Percentiles rank a stretch among this genome's conserved stretches.
Evolutionary conservation across 37 sponge, comb jelly and placozoan genomes (phyloP).

Genomic region (Halisarca cf. caerulea): DNA sequence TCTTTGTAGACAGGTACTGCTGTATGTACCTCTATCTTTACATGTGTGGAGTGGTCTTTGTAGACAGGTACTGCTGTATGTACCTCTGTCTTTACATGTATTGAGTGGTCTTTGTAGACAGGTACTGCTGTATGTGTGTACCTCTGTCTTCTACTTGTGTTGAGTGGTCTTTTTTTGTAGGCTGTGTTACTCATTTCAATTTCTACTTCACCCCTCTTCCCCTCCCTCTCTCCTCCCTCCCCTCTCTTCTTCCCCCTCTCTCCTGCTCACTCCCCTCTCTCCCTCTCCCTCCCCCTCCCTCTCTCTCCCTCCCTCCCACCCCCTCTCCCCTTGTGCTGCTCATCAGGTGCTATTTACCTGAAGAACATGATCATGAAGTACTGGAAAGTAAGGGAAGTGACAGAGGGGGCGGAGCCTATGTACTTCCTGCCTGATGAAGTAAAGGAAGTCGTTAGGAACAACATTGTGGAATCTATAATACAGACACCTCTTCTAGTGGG

Average conservation of each 20-base stretch:
- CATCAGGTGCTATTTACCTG: constrained; percentile 87
- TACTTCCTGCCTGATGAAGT: constrained; percentile 54
- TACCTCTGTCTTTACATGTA: background rate
- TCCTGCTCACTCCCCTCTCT: too few species aligned
- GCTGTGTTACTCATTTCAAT: background rate
- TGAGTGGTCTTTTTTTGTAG: background rate
- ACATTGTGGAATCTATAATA: constrained; percentile 78
- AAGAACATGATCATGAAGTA: constrained; percentile 84
- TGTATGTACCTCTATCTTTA: constrained; percentile 5
- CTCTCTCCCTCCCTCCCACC: background rate
- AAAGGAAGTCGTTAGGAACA: constrained; percentile 64
- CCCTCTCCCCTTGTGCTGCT: too few species aligned
- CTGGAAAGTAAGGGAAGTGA: constrained; percentile 68
- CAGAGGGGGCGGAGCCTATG: constrained; percentile 28
- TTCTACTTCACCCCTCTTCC: background rate
- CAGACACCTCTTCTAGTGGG: constrained; percentile 63
- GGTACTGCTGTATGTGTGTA: too few species aligned
- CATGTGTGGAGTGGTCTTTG: background rate
- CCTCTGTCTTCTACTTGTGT: background rate
- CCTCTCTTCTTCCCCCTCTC: background rate
- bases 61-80: background rate
- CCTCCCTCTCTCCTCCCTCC: background rate
- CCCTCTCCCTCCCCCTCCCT: background rate
- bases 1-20: too few species aligned
- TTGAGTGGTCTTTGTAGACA: too few species aligned